Percentiles rank a stretch among this genome's conserved stretches.
Evolutionary conservation across 2,888 invertebrate species (phyloP).

Genomic region (Hedya salicella): DNA sequence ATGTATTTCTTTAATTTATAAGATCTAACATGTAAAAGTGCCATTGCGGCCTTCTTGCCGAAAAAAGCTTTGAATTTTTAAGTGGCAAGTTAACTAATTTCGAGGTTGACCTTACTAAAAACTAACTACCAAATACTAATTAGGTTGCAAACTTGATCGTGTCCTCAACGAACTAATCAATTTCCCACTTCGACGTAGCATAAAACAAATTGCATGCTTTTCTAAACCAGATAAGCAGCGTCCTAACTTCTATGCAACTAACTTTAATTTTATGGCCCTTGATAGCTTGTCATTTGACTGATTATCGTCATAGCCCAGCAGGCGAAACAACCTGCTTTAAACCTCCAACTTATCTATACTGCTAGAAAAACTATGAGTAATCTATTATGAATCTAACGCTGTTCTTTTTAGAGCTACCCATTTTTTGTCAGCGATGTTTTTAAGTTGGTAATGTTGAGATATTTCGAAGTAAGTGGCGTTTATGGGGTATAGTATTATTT

Average conservation of each 20-base stretch:
- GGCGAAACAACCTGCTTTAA: conserved; percentile 47
- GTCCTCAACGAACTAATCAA: conserved; percentile 9
- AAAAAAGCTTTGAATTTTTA: too few species aligned
- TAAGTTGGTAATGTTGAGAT: conserved; percentile 41
- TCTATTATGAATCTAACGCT: conserved; percentile 10
- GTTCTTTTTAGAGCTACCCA: background rate
- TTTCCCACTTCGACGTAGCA: background rate
- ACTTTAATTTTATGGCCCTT: conserved; percentile 54
- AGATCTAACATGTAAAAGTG: too few species aligned
- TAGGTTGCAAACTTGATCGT: too few species aligned
- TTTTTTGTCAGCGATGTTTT: conserved; percentile 9
- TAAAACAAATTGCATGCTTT: conserved; percentile 24
- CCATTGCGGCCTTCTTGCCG: too few species aligned
- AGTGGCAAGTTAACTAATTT: too few species aligned
- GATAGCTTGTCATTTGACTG: conserved; percentile 58
- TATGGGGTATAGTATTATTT: conserved; percentile 48
- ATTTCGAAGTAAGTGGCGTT: conserved; percentile 51
- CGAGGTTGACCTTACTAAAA: too few species aligned
- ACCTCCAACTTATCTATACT: conserved; percentile 1
- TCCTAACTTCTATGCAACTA: conserved; percentile 37
- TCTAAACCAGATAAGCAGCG: conserved; percentile 24
- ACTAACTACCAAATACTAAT: too few species aligned
- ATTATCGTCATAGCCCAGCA: conserved; percentile 54
- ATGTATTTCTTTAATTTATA: too few species aligned
- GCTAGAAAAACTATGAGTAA: background rate